phyloP scores from a whole-genome alignment of 2,888 invertebrate genomes.

The Pegoplata infirma region DNA sequence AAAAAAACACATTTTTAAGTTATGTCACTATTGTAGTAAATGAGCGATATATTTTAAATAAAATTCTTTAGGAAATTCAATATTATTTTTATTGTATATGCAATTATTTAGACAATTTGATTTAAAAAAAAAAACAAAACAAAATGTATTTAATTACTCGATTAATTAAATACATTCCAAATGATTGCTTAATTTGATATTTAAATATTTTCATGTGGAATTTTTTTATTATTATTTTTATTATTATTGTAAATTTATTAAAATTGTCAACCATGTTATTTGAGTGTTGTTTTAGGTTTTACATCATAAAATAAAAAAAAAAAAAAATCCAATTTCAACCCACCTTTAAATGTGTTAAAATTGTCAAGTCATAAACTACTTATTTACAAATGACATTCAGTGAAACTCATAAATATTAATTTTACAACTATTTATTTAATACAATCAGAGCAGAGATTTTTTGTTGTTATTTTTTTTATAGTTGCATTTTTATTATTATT shows the following conservation, averaged over 20 bases:
- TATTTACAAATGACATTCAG: not conserved
- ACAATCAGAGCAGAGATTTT: not conserved
- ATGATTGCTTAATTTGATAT: not conserved
- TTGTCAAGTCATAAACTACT: constrained; percentile 39
- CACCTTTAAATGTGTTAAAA: constrained; percentile 41
- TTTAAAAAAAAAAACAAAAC: too few species aligned
- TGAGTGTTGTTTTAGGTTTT: not conserved
- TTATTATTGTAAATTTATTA: not conserved
- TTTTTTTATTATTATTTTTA: not conserved
- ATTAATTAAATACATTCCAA: not conserved
- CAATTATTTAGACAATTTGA: too few species aligned
- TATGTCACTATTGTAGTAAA: too few species aligned
- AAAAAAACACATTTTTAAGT: too few species aligned
- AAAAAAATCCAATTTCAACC: not conserved
- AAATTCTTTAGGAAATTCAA: too few species aligned
- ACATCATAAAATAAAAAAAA: not conserved
- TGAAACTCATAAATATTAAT: not conserved
- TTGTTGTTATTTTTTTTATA: not conserved
- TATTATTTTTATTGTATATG: too few species aligned
- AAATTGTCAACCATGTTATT: not conserved
- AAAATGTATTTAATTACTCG: too few species aligned
- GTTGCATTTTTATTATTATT: constrained; percentile 11
- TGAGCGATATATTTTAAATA: too few species aligned
- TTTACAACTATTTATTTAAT: not conserved
- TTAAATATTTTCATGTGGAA: not conserved